Evolutionary conservation across 2,797 vertebrate species (phyloP).

Genomic region (Mastacembelus armatus): DNA sequence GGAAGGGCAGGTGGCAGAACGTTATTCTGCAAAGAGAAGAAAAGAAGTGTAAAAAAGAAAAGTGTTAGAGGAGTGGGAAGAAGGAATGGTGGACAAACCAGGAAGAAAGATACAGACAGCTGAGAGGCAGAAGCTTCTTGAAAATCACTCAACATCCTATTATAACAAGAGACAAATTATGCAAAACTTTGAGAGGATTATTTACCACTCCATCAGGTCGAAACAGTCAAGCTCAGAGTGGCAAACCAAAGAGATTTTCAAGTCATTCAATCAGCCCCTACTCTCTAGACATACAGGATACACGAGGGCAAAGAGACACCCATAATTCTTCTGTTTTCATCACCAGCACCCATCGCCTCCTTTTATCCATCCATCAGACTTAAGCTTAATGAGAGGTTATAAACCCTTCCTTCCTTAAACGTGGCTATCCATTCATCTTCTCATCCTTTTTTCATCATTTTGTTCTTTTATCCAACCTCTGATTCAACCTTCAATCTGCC

Average conservation of each 20-base stretch:
- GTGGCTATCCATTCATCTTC: conserved; percentile 68
- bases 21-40: conserved; percentile 90
- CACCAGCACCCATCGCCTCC: conserved; percentile 44
- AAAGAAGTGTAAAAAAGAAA: conserved; percentile 28
- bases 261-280: conserved; percentile 49
- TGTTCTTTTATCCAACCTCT: conserved; percentile 64
- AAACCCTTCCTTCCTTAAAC: conserved; percentile 56
- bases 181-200: conserved; percentile 53
- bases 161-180: conserved; percentile 44
- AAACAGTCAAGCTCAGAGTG: conserved; percentile 46
- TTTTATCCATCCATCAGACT: conserved; percentile 73
- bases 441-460: conserved; percentile 69
- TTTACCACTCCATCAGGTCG: conserved; percentile 51
- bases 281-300: conserved; percentile 42
- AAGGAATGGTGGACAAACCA: neutral
- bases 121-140: conserved; percentile 11
- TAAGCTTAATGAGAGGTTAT: conserved; percentile 74
- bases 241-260: conserved; percentile 49
- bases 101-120: conserved; percentile 6
- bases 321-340: conserved; percentile 62
- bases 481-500: conserved; percentile 41
- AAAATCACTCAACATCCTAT: conserved; percentile 37
- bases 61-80: neutral
- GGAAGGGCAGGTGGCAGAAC: conserved; percentile 98
- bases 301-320: conserved; percentile 47